Evolutionary conservation across 2,113 vertebrate species (phyloP), one percentile per base, ranked within the genome.

Genomic region (Epinephelus lanceolatus): DNA sequence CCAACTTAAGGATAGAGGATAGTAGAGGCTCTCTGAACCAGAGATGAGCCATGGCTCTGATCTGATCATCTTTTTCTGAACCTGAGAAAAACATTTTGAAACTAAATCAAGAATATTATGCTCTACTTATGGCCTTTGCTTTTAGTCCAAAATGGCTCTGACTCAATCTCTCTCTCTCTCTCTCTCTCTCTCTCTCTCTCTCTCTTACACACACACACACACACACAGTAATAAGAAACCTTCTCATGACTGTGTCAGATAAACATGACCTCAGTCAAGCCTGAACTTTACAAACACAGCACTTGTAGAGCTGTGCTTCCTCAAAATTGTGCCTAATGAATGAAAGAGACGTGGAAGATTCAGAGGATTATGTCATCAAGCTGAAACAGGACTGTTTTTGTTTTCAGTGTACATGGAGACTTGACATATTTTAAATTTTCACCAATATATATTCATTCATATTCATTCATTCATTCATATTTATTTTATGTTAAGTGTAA

Each of bases 151-250:
- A 69, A 33, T n/a, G 27, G 14, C 23, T 27, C 14, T 18, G n/a
- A 2, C 42, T 17, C 66, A 9, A 1, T 10, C 42, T 10, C 42
- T 2, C 42, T 51, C 66, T 27, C 61, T n/a, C 65, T 2, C n/a
- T 13, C n/a, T 30, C 30, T 30, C 30, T 30, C 30, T 30, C 30
- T 30, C 30, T 30, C 27, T 30, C 27, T 30, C 27, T 30, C 27
- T 30, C 27, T 30, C 27, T 25, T 1, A 23, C 21, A n/a, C 53
- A 55, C 21, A 25, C 10, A 57, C 21, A 65, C 21, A 65, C 17
- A 51, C 17, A 51, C 47, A 30, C 5, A 65, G 49, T 12, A 78
- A 68, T 68, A 57, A 33, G 40, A 78, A 37, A 78, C 47, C 55
- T 59, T 30, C 40, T 49, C 53, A 8, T 77, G 63, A 33, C 13